Percentiles rank a stretch among this genome's conserved stretches.
phyloP scores from a whole-genome alignment of 2,113 vertebrate species.

The Zosterops borbonicus region DNA sequence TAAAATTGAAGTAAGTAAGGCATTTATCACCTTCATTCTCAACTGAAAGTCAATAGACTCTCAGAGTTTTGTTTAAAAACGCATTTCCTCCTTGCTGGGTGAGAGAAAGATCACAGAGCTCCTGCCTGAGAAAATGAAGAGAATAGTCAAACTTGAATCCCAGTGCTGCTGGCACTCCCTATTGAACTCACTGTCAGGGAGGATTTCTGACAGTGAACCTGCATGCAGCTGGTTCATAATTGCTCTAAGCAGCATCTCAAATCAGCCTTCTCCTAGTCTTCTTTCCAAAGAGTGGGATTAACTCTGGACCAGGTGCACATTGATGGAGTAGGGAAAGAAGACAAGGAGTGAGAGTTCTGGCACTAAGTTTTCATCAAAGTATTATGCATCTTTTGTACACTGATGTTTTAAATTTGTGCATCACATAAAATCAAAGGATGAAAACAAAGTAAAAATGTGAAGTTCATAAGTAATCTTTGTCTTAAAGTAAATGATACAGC shows the following conservation, averaged over 20 bases:
- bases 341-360: background rate
- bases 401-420: background rate
- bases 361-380: background rate
- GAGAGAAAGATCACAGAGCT: background rate
- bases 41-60: background rate
- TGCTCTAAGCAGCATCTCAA: background rate
- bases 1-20: constrained; percentile 11
- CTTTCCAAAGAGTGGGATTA: background rate
- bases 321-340: background rate
- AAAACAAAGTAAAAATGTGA: background rate
- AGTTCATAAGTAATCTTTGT: background rate
- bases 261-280: background rate
- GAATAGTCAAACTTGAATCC: background rate
- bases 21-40: constrained; percentile 30
- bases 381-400: background rate
- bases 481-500: background rate
- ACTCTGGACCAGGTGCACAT: background rate
- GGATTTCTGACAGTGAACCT: background rate
- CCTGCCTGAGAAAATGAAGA: background rate
- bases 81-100: background rate
- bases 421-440: background rate
- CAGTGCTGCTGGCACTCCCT: background rate
- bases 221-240: background rate
- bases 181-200: background rate
- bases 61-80: background rate